Conservation (phyloP, 2,888 invertebrate species). For the Pandemis heparana region DNA sequence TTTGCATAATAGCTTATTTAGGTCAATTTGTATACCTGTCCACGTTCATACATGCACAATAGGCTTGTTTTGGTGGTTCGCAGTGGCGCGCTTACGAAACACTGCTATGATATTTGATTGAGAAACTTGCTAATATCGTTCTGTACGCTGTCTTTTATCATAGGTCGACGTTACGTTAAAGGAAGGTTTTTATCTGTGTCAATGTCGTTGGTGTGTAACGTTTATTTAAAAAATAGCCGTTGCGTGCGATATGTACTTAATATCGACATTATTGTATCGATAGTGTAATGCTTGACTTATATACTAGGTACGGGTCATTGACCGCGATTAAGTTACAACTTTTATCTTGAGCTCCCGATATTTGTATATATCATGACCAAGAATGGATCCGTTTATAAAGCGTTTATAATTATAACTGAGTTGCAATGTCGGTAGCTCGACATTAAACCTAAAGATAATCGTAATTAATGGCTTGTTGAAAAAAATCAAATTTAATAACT, state of each 20-base stretch:
- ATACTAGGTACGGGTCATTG: too few relatives aligned
- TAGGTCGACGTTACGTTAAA: constrained; percentile 13
- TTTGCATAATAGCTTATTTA: constrained; percentile 67
- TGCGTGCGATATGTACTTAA: constrained; percentile 17
- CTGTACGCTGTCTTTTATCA: constrained; percentile 18
- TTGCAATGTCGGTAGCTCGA: too few relatives aligned
- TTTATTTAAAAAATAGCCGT: constrained; percentile 26
- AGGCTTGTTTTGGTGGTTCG: constrained; percentile 42
- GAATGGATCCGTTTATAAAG: too few relatives aligned
- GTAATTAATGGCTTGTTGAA: too few relatives aligned
- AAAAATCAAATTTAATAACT: too few relatives aligned
- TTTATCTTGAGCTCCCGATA: too few relatives aligned
- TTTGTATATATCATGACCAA: too few relatives aligned
- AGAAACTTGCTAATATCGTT: constrained; percentile 30
- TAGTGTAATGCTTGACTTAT: too few relatives aligned
- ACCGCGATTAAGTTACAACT: too few relatives aligned
- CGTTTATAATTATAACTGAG: too few relatives aligned
- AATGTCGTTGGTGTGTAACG: constrained; percentile 23
- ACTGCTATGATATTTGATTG: constrained; percentile 33
- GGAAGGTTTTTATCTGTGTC: constrained; percentile 27
- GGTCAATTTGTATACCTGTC: constrained; percentile 58
- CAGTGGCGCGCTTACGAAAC: constrained; percentile 31
- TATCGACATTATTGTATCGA: background rate
- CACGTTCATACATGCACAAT: constrained; percentile 48
- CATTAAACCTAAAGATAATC: too few relatives aligned